phyloP scores from a whole-genome alignment of 2,113 vertebrate species.

The Tichodroma muraria region DNA sequence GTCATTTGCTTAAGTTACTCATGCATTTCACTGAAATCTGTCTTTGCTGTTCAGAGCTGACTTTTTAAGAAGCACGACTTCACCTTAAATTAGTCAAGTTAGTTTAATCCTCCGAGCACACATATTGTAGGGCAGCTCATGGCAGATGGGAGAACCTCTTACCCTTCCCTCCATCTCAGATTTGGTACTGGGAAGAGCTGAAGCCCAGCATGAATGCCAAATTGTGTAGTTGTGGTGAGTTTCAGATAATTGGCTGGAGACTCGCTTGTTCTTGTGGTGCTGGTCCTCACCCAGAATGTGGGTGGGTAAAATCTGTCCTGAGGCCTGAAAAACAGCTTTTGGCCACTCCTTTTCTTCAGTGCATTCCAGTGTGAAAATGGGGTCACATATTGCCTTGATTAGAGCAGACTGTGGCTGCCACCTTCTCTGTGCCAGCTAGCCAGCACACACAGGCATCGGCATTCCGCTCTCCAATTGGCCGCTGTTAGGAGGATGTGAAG shows the following conservation, averaged over 20 bases:
- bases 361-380: slow-evolving; percentile 6
- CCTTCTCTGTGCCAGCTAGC: background rate
- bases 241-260: slow-evolving; percentile 15
- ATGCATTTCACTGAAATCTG: slow-evolving; percentile 39
- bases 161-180: background rate
- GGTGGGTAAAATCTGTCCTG: background rate
- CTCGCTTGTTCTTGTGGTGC: background rate
- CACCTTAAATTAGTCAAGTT: background rate
- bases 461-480: background rate
- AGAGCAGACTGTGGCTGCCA: background rate
- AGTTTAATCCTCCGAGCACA: background rate
- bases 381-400: slow-evolving; percentile 2
- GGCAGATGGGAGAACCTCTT: background rate
- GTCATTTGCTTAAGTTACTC: slow-evolving; percentile 45
- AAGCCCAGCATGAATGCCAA: background rate
- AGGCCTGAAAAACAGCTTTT: background rate
- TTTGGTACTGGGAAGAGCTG: background rate
- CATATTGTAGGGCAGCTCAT: background rate
- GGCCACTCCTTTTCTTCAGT: slow-evolving; percentile 10
- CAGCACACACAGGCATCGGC: background rate
- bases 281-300: slow-evolving; percentile 8
- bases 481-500: background rate
- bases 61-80: background rate
- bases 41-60: slow-evolving; percentile 1
- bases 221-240: background rate